Evolutionary conservation across 1,140 invertebrate genomes (phyloP).

Genomic region (Calycopis cecrops): DNA sequence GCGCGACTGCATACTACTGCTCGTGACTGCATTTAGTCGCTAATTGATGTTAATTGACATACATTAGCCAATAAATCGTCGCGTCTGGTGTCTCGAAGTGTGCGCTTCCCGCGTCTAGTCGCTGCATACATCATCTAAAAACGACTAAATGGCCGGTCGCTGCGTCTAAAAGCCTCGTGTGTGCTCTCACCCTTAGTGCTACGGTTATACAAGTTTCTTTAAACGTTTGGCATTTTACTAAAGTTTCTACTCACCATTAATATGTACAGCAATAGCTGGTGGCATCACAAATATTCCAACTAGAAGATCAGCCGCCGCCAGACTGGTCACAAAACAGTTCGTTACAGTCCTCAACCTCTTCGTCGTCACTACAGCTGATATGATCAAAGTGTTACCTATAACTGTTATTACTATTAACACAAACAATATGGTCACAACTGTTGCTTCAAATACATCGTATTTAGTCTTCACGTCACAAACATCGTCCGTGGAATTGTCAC

Average conservation of each 20-base stretch:
- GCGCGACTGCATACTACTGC: no score
- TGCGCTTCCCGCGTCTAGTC: no score
- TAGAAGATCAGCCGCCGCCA: slow-evolving; percentile 92
- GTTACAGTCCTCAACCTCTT: slow-evolving; percentile 92
- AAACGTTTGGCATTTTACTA: no score
- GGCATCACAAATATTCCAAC: slow-evolving; percentile 97
- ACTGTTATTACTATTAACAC: slow-evolving; percentile 79
- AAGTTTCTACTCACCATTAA: slow-evolving; percentile 75
- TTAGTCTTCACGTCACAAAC: slow-evolving; percentile 25
- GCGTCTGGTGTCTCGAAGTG: no score
- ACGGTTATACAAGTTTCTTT: no score
- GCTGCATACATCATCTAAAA: no score
- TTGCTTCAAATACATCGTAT: slow-evolving; percentile 55
- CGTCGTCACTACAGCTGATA: slow-evolving; percentile 93
- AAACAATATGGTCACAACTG: slow-evolving; percentile 71
- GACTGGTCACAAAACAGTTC: slow-evolving; percentile 95
- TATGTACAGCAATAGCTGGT: slow-evolving; percentile 86
- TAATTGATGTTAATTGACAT: no score
- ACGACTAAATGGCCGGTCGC: no score
- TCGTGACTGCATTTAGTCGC: no score
- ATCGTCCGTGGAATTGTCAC: slow-evolving; percentile 22
- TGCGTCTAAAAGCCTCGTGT: no score
- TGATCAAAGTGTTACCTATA: slow-evolving; percentile 93
- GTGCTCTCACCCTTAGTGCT: no score
- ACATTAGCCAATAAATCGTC: no score